phyloP scores from a whole-genome alignment of 2,888 invertebrate species.

The Scaptodrosophila latifasciaeformis region DNA sequence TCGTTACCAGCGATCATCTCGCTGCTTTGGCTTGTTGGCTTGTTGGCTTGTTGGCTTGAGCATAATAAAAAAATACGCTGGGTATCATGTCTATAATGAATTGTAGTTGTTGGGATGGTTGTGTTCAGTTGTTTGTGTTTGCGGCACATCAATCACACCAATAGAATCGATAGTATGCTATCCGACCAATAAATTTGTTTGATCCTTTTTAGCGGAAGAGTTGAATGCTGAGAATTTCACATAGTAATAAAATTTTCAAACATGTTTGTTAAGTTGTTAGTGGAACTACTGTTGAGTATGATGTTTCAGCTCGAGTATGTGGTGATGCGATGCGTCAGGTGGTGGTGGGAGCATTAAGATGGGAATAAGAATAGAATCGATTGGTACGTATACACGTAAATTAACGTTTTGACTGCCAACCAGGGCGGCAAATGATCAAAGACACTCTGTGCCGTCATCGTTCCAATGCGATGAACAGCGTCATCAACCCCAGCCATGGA shows the following conservation, averaged over 20 bases:
- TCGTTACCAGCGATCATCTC: too few species aligned
- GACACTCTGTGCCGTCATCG: conserved; percentile 65
- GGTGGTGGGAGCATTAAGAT: neutral
- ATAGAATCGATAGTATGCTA: neutral
- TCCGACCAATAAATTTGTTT: conserved; percentile 68
- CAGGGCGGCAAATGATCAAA: conserved; percentile 68
- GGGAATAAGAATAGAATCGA: too few species aligned
- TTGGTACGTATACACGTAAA: conserved; percentile 54
- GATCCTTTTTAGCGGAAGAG: conserved; percentile 58
- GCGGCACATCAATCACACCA: conserved; percentile 54
- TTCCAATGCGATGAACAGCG: conserved; percentile 60
- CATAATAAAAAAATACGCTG: too few species aligned
- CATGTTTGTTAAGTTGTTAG: conserved; percentile 70
- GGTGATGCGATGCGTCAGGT: too few species aligned
- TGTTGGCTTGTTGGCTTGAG: too few species aligned
- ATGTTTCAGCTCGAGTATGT: neutral
- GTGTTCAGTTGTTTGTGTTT: conserved; percentile 15
- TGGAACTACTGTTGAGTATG: conserved; percentile 35
- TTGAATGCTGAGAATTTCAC: conserved; percentile 49
- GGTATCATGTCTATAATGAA: conserved; percentile 10
- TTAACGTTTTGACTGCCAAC: conserved; percentile 71
- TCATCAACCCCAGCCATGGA: conserved; percentile 20
- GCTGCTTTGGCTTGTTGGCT: too few species aligned
- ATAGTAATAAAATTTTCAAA: conserved; percentile 68
- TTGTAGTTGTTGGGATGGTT: neutral